Percentiles rank a stretch among this genome's conserved stretches.
Evolutionary conservation across 2,113 vertebrate species (phyloP).

Genomic region (Lipophrys pholis): DNA sequence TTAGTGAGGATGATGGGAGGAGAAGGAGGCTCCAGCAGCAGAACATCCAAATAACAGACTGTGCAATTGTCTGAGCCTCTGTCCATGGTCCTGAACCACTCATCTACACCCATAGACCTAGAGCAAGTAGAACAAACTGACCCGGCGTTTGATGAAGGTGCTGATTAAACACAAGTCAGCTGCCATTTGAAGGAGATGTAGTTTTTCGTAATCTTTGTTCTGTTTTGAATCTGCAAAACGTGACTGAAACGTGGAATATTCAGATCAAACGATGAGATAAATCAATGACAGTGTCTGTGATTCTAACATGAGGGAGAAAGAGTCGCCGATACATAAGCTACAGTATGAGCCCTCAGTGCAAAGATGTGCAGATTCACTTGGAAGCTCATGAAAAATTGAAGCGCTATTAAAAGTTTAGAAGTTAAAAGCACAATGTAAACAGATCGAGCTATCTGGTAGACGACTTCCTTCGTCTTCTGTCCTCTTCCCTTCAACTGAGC

Average conservation of each 20-base stretch:
- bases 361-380: slow-evolving; percentile 33
- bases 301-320: slow-evolving; percentile 16
- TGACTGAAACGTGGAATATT: not conserved
- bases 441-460: slow-evolving; percentile 32
- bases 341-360: slow-evolving; percentile 4
- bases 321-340: slow-evolving; percentile 18
- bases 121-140: slow-evolving; percentile 49
- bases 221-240: not conserved
- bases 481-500: slow-evolving; percentile 26
- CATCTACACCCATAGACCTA: slow-evolving; percentile 69
- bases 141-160: slow-evolving; percentile 4
- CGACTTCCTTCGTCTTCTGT: slow-evolving; percentile 44
- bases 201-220: no score
- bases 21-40: slow-evolving; percentile 51
- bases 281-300: not conserved
- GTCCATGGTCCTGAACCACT: slow-evolving; percentile 86
- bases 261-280: not conserved
- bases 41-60: slow-evolving; percentile 67
- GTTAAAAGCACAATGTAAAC: slow-evolving; percentile 44
- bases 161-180: not conserved
- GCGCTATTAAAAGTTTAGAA: slow-evolving; percentile 57
- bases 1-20: slow-evolving; percentile 41
- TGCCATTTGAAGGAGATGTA: not conserved
- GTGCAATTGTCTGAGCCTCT: slow-evolving; percentile 76
- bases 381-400: slow-evolving; percentile 50